Percentiles rank a stretch among this genome's conserved stretches.
Evolutionary conservation across 1,140 invertebrate species (phyloP).

Genomic region (Eurosta solidaginis): DNA sequence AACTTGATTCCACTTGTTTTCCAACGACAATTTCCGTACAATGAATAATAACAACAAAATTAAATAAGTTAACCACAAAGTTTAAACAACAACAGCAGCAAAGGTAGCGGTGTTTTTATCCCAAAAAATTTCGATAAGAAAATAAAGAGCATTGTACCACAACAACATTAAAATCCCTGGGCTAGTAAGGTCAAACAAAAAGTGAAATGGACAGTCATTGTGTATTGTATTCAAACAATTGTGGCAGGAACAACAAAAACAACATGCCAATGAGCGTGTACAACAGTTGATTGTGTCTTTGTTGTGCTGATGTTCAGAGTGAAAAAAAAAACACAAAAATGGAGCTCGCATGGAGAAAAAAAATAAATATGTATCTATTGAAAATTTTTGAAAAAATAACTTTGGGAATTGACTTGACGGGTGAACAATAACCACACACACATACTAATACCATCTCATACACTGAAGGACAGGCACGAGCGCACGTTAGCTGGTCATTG

Average conservation of each 20-base stretch:
- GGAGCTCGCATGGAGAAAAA: background rate
- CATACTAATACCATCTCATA: no score
- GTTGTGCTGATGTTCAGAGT: constrained; percentile 20
- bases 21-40: background rate
- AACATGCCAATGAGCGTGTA: constrained; percentile 57
- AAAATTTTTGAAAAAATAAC: background rate
- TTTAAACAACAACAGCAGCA: background rate
- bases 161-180: background rate
- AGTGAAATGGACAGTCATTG: background rate
- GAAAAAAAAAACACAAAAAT: constrained; percentile 31
- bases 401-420: background rate
- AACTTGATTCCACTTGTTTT: constrained; percentile 45
- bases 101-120: background rate
- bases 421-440: background rate
- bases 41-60: constrained; percentile 5
- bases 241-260: background rate
- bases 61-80: background rate
- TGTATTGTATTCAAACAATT: background rate
- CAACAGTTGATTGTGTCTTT: constrained; percentile 50
- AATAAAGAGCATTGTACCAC: background rate
- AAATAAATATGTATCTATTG: constrained; percentile 35
- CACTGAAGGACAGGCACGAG: background rate
- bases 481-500: background rate
- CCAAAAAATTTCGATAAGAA: constrained; percentile 40
- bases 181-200: background rate